A percentile compares a stretch with the other conserved stretches of the same genome.
Conservation (phyloP, 1,140 invertebrate genomes). For the Tribolium madens region DNA sequence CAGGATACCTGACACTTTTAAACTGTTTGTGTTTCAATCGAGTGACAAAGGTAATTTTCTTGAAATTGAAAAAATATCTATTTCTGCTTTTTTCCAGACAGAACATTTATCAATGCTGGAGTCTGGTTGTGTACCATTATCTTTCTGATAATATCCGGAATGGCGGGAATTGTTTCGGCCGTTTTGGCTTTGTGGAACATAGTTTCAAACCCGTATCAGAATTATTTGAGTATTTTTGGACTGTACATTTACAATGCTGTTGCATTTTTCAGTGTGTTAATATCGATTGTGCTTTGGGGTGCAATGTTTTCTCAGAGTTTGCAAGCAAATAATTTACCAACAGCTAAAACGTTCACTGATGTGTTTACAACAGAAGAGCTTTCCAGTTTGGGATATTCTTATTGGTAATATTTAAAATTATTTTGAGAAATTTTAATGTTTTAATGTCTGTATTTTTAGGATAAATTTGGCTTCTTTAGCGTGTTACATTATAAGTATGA, state of each 20-base stretch:
- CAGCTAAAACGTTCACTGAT: constrained; percentile 27
- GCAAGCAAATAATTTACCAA: constrained; percentile 15
- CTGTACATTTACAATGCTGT: constrained; percentile 52
- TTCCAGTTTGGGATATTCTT: constrained; percentile 48
- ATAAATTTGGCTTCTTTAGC: constrained; percentile 34
- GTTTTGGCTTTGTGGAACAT: constrained; percentile 57
- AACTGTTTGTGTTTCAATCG: background rate
- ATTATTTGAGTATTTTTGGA: constrained; percentile 54
- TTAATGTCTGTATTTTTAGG: constrained; percentile 42
- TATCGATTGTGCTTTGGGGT: constrained; percentile 49
- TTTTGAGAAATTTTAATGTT: background rate
- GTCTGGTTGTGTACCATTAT: constrained; percentile 57
- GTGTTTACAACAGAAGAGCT: constrained; percentile 7
- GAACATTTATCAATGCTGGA: constrained; percentile 57
- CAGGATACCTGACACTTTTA: background rate
- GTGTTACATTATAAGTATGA: constrained; percentile 30
- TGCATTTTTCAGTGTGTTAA: constrained; percentile 36
- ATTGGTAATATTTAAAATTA: constrained; percentile 44
- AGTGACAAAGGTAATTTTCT: background rate
- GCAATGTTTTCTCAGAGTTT: constrained; percentile 46
- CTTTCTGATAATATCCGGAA: constrained; percentile 54
- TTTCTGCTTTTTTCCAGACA: constrained; percentile 8
- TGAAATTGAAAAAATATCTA: background rate
- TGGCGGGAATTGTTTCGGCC: constrained; percentile 51
- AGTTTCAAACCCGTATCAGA: constrained; percentile 54